Base-by-base conservation (phyloP, 2,888 invertebrate genomes). In the Pyralis farinalis region DNA sequence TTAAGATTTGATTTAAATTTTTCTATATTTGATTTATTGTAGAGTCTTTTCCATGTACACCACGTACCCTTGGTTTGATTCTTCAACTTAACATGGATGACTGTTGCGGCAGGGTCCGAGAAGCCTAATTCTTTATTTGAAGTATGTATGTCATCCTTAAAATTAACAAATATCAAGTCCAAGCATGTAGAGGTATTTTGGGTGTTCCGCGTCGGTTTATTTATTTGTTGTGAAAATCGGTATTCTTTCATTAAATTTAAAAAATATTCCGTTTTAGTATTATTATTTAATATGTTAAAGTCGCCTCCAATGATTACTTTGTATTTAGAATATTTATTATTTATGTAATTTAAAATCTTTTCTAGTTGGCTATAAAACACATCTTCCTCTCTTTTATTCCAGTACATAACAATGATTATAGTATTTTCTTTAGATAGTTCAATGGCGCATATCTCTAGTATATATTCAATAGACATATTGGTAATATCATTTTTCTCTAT, bases 301-400 rank as follows among this genome's bases (percentile, higher is more conserved):
- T 39, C 27, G 12, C 39, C 27, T 25, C 42, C 34, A 21, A 34
- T 8, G 7, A 34, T 7, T 11, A 42, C 8, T 22, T 34, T 34
- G 12, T 33, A 34, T 21, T 40, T 40, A 16, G 4, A 8, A 12
- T 40, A 35, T 35, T 35, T 30, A 20, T 40, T 35, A 20, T 21
- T 31, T 30, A 30, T 10, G 10, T 30, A 35, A 6, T 22, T 25
- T 12, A 40, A 31, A 9, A 31, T 12, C 16, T n/a, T 2, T 16
- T 27, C 9, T 25, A 40, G 22, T 25, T 35, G 40, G 3, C 8
- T 31, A 8, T 11, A 27, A 35, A 38, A 35, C 2, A 31, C 12
- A 2, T 30, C 25, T 22, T 35, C 40, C 34, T 38, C 38, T 30
- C 38, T 43, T n/a, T 31, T 34, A 38, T 43, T 43, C 42, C 42